Conservation (phyloP, 1,140 invertebrate genomes). For the Chlorops oryzae region DNA sequence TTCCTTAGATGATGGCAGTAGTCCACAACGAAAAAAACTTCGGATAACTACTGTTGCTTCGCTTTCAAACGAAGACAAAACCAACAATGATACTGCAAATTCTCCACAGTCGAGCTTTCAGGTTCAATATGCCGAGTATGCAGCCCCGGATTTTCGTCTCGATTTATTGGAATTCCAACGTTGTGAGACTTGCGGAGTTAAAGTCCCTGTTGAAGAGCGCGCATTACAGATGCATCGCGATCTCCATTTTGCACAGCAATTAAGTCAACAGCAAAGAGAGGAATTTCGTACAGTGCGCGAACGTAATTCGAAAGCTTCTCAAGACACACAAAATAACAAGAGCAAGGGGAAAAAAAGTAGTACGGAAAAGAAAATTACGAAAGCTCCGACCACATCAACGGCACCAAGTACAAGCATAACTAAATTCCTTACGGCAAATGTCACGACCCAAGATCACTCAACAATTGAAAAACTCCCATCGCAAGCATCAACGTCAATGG, state of each 20-base stretch:
- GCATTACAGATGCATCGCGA: slow-evolving; percentile 53
- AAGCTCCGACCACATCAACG: background rate
- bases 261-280: slow-evolving; percentile 51
- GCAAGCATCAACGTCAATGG: background rate
- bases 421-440: slow-evolving; percentile 27
- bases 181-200: slow-evolving; percentile 51
- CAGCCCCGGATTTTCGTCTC: slow-evolving; percentile 17
- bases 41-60: too few relatives aligned
- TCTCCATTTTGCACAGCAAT: slow-evolving; percentile 56
- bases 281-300: slow-evolving; percentile 29
- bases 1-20: too few relatives aligned
- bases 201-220: slow-evolving; percentile 30
- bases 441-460: too few relatives aligned
- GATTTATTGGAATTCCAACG: slow-evolving; percentile 47
- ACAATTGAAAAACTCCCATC: slow-evolving; percentile 1
- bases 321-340: slow-evolving; percentile 23
- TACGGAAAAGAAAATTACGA: background rate
- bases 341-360: background rate
- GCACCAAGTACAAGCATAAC: slow-evolving; percentile 21
- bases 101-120: background rate
- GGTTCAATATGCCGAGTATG: slow-evolving; percentile 33
- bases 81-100: background rate
- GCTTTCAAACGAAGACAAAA: background rate
- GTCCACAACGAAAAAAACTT: too few relatives aligned
- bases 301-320: slow-evolving; percentile 11